Evolutionary conservation across 2,113 vertebrate genomes (phyloP).

Genomic region (Cisticola juncidis): DNA sequence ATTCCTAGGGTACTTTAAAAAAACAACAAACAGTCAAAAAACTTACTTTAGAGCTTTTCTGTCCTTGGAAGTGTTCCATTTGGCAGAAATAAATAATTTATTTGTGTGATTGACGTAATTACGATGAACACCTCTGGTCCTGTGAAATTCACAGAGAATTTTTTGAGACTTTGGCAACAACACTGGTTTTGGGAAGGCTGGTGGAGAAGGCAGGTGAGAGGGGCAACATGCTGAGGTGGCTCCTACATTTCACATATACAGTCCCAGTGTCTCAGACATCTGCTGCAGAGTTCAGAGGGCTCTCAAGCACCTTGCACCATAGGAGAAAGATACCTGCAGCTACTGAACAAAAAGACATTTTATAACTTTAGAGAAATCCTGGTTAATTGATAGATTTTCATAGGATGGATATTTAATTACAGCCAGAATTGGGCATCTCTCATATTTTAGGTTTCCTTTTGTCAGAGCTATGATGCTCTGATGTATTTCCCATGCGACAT

Average conservation of each 20-base stretch:
- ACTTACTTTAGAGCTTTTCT: background rate
- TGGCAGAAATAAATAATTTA: background rate
- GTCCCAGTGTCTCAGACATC: background rate
- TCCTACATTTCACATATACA: background rate
- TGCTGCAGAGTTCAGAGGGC: background rate
- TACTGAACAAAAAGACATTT: background rate
- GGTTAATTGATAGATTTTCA: background rate
- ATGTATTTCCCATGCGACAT: background rate
- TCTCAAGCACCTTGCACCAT: background rate
- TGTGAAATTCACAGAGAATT: background rate
- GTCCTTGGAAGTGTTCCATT: background rate
- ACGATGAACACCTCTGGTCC: background rate
- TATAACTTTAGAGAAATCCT: background rate
- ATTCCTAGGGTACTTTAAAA: background rate
- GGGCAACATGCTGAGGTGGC: background rate
- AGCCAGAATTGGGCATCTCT: background rate
- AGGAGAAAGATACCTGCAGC: background rate
- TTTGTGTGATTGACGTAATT: background rate
- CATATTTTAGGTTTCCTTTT: background rate
- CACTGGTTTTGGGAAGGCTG: background rate
- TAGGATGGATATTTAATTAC: background rate
- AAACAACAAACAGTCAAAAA: background rate
- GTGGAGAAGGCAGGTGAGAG: background rate
- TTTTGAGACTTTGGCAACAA: background rate
- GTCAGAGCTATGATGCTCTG: background rate